Percentiles rank a stretch among this genome's conserved stretches.
These are phyloP conservation scores for Strigamia maritima DNA, from an alignment of 2,888 invertebrate genomes.

Conservation along the genomic window DNA sequence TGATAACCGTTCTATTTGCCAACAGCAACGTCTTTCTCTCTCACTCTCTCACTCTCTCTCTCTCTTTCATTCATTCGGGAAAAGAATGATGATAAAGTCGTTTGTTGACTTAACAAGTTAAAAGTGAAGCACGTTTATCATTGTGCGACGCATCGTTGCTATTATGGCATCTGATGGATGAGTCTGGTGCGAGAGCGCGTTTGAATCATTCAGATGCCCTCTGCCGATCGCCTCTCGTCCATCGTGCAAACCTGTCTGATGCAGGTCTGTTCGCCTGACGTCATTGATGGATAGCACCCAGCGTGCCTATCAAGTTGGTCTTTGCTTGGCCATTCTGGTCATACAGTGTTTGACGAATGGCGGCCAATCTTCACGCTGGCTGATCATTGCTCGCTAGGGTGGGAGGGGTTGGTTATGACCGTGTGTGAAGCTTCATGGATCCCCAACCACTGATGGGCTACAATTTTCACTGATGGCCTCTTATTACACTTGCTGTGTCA, in stretches of 20 bases:
- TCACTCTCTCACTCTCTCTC: no score
- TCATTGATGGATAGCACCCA: constrained; percentile 23
- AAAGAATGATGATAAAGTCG: not conserved
- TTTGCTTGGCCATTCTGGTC: constrained; percentile 28
- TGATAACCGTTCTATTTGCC: not conserved
- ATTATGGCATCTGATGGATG: constrained; percentile 8
- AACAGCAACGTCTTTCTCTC: not conserved
- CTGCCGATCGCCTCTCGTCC: not conserved
- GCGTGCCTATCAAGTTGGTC: constrained; percentile 15
- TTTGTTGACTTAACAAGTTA: constrained; percentile 20
- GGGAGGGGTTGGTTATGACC: not conserved
- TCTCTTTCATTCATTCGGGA: no score
- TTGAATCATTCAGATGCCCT: constrained; percentile 31
- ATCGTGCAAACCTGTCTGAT: constrained; percentile 12
- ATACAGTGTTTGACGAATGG: constrained; percentile 26
- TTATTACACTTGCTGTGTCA: not conserved
- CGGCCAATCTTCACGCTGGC: constrained; percentile 34
- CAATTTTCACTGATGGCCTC: constrained; percentile 11
- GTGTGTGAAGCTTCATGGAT: constrained; percentile 17
- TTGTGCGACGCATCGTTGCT: not conserved
- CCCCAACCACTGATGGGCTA: constrained; percentile 19
- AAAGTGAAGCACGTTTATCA: constrained; percentile 6
- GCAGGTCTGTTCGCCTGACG: constrained; percentile 18
- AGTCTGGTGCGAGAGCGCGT: not conserved
- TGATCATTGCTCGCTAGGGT: constrained; percentile 25